A percentile compares a stretch with the other conserved stretches of the same genome.
Evolutionary conservation across 1,140 invertebrate species (phyloP).

Genomic region (Drosophila sturtevanti): DNA sequence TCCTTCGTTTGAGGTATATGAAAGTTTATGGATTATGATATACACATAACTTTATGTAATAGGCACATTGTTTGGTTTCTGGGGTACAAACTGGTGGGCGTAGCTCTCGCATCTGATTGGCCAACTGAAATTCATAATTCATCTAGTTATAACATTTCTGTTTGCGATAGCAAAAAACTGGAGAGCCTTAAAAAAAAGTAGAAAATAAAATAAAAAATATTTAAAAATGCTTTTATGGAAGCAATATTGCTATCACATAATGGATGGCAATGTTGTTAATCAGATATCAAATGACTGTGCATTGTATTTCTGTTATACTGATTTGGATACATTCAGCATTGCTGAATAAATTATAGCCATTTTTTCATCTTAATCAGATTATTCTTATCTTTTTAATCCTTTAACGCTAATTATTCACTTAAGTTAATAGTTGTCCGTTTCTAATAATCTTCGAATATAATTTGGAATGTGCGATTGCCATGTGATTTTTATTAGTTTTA

Average conservation of each 20-base stretch:
- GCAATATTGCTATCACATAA: too few species aligned
- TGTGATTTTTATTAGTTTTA: slow-evolving; percentile 58
- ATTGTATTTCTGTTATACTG: too few species aligned
- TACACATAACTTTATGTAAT: slow-evolving; percentile 73
- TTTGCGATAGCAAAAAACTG: slow-evolving; percentile 41
- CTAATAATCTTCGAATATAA: neutral
- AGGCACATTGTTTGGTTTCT: slow-evolving; percentile 21
- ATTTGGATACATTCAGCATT: too few species aligned
- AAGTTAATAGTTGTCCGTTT: neutral
- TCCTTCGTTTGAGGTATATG: slow-evolving; percentile 19
- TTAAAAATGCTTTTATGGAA: too few species aligned
- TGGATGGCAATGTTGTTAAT: too few species aligned
- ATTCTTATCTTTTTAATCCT: too few species aligned
- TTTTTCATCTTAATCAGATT: too few species aligned
- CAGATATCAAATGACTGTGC: too few species aligned
- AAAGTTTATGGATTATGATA: slow-evolving; percentile 74
- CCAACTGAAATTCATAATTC: slow-evolving; percentile 56
- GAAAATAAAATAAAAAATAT: too few species aligned
- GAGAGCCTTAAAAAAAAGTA: neutral
- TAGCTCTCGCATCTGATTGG: slow-evolving; percentile 29
- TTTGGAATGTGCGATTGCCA: slow-evolving; percentile 9
- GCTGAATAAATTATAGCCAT: too few species aligned
- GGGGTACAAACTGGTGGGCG: slow-evolving; percentile 18
- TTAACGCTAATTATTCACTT: too few species aligned
- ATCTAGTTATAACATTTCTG: slow-evolving; percentile 56